phyloP scores from a whole-genome alignment of 1,140 invertebrate genomes.

The Maconellicoccus hirsutus region DNA sequence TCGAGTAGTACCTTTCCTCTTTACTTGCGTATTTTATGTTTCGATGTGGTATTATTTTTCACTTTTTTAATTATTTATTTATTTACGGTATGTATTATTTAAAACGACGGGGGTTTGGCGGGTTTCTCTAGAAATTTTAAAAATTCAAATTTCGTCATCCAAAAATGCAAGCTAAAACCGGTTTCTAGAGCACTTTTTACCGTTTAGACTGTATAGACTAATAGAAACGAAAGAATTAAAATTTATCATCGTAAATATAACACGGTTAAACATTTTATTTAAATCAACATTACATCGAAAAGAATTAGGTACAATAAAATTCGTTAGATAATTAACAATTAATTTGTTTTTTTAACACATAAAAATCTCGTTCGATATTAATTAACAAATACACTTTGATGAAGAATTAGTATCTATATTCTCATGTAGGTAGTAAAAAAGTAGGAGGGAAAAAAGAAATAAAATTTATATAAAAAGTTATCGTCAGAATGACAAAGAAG shows the following conservation, averaged over 20 bases:
- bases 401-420: slow-evolving; percentile 10
- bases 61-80: too few relatives aligned
- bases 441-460: background rate
- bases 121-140: too few relatives aligned
- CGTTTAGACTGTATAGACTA: too few relatives aligned
- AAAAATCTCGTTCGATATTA: background rate
- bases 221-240: too few relatives aligned
- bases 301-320: background rate
- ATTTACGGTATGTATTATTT: too few relatives aligned
- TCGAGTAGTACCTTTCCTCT: too few relatives aligned
- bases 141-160: too few relatives aligned
- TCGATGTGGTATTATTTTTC: too few relatives aligned
- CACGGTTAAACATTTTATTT: background rate
- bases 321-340: slow-evolving; percentile 15
- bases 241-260: background rate
- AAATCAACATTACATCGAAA: background rate
- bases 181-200: too few relatives aligned
- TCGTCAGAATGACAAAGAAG: slow-evolving; percentile 6
- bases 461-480: slow-evolving; percentile 12
- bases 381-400: slow-evolving; percentile 5
- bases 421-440: background rate
- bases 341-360: background rate
- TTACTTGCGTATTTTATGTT: too few relatives aligned
- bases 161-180: too few relatives aligned
- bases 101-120: too few relatives aligned